These are phyloP conservation scores for Heterohyrax brucei DNA, from an alignment of 2,797 vertebrate genomes.

Conservation along the genomic window DNA sequence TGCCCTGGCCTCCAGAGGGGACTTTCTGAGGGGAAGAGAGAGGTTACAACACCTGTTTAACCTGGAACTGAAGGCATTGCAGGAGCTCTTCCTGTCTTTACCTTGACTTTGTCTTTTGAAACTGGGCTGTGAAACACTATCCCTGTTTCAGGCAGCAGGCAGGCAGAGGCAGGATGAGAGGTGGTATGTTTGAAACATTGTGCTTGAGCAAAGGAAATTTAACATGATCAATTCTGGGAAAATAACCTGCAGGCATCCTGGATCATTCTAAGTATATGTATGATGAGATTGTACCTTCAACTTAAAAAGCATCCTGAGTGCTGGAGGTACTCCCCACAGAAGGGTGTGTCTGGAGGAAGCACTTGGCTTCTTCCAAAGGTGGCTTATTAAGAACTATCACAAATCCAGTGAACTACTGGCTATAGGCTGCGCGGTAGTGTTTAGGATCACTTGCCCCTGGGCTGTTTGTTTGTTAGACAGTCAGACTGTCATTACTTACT, in stretches of 20 bases:
- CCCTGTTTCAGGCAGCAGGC: conserved; percentile 6
- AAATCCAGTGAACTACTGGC: background rate
- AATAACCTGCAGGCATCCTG: background rate
- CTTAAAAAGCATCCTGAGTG: background rate
- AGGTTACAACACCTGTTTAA: background rate
- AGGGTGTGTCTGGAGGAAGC: background rate
- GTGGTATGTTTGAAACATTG: conserved; percentile 34
- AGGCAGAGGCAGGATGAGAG: background rate
- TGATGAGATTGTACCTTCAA: background rate
- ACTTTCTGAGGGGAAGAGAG: background rate
- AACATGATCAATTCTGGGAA: background rate
- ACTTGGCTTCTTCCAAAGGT: background rate
- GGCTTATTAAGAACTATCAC: background rate
- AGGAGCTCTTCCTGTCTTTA: background rate
- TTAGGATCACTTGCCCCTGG: background rate
- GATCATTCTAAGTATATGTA: background rate
- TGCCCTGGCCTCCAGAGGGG: conserved; percentile 50
- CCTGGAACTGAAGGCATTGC: background rate
- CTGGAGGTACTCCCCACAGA: background rate
- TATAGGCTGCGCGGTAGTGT: background rate
- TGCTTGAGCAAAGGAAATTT: background rate
- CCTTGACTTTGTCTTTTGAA: conserved; percentile 2
- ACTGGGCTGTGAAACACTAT: background rate
- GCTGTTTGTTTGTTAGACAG: background rate
- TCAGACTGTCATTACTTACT: background rate